These are phyloP conservation scores for Actinia equina DNA, from an alignment of 64 coral and sea anemone genomes.

Conservation along the genomic window DNA sequence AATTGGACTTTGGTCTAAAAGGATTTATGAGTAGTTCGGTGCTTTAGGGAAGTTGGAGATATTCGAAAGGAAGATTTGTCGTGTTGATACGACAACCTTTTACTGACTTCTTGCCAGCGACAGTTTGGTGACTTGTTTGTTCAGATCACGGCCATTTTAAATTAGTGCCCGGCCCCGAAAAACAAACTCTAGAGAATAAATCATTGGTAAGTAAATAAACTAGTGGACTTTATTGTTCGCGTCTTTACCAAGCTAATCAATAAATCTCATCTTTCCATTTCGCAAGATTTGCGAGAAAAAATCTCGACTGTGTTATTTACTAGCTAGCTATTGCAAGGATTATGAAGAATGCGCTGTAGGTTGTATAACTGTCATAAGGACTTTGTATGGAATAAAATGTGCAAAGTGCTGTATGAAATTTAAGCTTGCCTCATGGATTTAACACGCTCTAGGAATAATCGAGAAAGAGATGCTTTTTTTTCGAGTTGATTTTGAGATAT, in stretches of 20 bases:
- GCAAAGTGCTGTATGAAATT: no score
- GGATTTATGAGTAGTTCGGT: slow-evolving; percentile 3
- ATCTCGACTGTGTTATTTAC: no score
- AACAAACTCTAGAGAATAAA: not conserved
- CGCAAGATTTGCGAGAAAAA: no score
- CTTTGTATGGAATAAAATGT: no score
- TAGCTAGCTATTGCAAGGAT: no score
- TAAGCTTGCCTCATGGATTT: no score
- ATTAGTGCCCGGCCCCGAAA: not conserved
- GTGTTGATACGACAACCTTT: not conserved
- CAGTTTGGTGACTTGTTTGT: not conserved
- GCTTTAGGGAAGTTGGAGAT: not conserved
- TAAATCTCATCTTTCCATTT: not conserved
- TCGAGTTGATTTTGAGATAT: no score
- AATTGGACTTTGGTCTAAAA: not conserved
- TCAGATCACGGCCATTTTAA: not conserved
- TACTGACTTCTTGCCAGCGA: not conserved
- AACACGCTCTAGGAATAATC: no score
- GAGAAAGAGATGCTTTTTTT: no score
- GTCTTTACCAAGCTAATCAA: not conserved
- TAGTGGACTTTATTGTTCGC: no score
- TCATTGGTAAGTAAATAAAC: not conserved
- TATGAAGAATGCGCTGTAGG: no score
- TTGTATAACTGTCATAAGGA: no score
- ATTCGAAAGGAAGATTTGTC: not conserved